phyloP scores from a whole-genome alignment of 1,140 invertebrate genomes.

The Ceratosolen fusciceps region DNA sequence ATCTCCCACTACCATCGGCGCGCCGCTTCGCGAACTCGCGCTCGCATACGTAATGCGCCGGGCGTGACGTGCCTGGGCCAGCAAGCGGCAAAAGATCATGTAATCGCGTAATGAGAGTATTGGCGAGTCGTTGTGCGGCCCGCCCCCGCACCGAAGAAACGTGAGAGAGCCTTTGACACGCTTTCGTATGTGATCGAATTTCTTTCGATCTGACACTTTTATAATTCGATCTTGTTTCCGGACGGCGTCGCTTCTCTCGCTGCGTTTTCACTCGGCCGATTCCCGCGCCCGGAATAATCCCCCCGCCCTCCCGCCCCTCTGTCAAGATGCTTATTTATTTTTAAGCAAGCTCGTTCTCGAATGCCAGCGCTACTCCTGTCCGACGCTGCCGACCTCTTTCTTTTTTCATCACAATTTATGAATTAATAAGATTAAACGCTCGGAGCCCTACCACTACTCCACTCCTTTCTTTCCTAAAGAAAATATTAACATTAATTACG shows the following conservation, averaged over 20 bases:
- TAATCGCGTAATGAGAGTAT: conserved; percentile 45
- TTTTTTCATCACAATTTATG: too few species aligned
- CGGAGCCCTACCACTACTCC: too few species aligned
- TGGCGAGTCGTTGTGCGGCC: not conserved
- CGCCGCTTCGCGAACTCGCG: too few species aligned
- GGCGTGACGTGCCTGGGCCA: conserved; percentile 14
- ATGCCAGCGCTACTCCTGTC: too few species aligned
- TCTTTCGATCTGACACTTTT: conserved; percentile 22
- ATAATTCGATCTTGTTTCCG: not conserved
- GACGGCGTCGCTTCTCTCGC: not conserved
- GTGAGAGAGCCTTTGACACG: conserved; percentile 37
- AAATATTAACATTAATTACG: too few species aligned
- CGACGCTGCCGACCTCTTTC: too few species aligned
- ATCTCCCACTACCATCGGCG: too few species aligned
- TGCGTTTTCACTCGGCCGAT: not conserved
- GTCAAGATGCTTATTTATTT: not conserved
- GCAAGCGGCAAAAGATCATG: conserved; percentile 47
- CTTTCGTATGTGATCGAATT: conserved; percentile 40
- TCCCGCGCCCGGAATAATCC: not conserved
- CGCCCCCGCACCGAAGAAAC: conserved; percentile 8
- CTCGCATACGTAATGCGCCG: too few species aligned
- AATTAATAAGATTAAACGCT: too few species aligned
- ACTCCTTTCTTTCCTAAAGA: too few species aligned
- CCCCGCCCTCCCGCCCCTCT: too few species aligned
- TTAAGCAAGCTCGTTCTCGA: not conserved